Conservation (phyloP, 35 echinoderm and acorn worm species). For the Acanthaster planci region DNA sequence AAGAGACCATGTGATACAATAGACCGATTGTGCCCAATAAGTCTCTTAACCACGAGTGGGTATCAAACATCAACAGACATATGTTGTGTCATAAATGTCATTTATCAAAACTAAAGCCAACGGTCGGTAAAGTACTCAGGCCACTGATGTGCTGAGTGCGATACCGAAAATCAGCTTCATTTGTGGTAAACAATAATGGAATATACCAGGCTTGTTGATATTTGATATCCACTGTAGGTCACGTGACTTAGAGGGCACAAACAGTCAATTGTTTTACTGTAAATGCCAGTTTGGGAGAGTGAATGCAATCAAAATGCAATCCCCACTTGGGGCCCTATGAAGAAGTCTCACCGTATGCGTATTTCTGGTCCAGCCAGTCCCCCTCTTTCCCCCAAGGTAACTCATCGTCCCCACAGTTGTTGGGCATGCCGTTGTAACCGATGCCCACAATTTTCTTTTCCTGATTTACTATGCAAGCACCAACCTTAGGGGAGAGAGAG, state of each 20-base stretch:
- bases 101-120: too few species aligned
- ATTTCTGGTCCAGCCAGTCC: conserved; percentile 87
- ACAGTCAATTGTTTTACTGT: neutral
- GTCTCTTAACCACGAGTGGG: too few species aligned
- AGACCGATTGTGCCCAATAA: too few species aligned
- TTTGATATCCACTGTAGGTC: too few species aligned
- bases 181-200: too few species aligned
- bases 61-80: too few species aligned
- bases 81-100: too few species aligned
- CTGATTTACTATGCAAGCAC: conserved; percentile 87
- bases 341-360: conserved; percentile 83
- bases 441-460: conserved; percentile 98
- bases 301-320: neutral
- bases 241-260: neutral
- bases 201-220: too few species aligned
- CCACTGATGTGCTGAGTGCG: too few species aligned
- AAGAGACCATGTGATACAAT: too few species aligned
- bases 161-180: too few species aligned
- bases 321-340: neutral
- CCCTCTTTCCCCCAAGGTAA: conserved; percentile 76
- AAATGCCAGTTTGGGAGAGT: neutral
- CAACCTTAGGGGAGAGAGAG: conserved; percentile 58
- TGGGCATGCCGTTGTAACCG: conserved; percentile 98
- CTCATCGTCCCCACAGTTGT: conserved; percentile 72
- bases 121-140: too few species aligned